These are phyloP conservation scores for Pachyseris speciosa DNA, from an alignment of 64 coral and sea anemone species.

Conservation along the genomic window DNA sequence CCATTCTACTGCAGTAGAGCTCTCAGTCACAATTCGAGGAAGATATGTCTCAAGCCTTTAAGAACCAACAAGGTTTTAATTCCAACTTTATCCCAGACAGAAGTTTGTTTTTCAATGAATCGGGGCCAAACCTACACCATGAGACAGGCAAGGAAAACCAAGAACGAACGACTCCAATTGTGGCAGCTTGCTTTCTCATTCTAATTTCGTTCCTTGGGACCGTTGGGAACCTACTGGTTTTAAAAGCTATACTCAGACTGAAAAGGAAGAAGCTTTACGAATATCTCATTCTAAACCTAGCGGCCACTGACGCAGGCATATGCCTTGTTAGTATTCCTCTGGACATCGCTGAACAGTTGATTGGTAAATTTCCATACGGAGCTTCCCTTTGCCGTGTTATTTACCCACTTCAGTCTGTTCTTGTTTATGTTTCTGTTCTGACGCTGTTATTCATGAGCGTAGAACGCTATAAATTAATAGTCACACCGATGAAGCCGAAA, in stretches of 20 bases:
- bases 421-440: constrained; percentile 83
- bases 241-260: constrained; percentile 45
- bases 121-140: neutral
- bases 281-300: constrained; percentile 88
- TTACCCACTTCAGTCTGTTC: constrained; percentile 89
- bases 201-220: constrained; percentile 41
- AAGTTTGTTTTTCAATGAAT: neutral
- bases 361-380: constrained; percentile 74
- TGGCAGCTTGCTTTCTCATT: neutral
- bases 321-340: constrained; percentile 86
- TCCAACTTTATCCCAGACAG: neutral
- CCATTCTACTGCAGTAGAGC: no score
- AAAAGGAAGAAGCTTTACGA: constrained; percentile 73
- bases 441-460: constrained; percentile 85
- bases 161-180: neutral
- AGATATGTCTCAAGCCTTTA: neutral
- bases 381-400: constrained; percentile 78
- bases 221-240: constrained; percentile 50
- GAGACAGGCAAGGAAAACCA: no score
- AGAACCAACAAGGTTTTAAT: neutral
- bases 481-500: constrained; percentile 73
- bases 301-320: constrained; percentile 77
- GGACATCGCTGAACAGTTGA: constrained; percentile 65
- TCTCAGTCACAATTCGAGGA: no score
- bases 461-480: constrained; percentile 89